phyloP scores from a whole-genome alignment of 1,140 invertebrate genomes.

The Hyles euphorbiae region DNA sequence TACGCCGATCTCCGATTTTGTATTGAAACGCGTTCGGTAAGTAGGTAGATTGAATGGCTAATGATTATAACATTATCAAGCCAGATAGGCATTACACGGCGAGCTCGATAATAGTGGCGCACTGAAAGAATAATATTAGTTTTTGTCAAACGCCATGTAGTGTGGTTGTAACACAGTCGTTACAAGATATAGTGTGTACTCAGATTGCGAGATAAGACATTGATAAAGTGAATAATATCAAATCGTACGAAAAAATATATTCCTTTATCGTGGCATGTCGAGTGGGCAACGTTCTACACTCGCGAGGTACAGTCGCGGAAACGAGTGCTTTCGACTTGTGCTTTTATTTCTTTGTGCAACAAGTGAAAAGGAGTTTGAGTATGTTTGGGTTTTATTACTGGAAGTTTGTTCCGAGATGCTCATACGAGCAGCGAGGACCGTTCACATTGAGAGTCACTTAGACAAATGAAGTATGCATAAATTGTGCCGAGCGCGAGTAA shows the following conservation, averaged over 20 bases:
- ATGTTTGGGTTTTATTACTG: too few species aligned
- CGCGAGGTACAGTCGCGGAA: constrained; percentile 5
- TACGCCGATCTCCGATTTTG: constrained; percentile 5
- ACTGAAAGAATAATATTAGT: constrained; percentile 11
- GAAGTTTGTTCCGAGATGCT: too few species aligned
- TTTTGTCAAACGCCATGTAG: constrained; percentile 26
- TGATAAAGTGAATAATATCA: constrained; percentile 36
- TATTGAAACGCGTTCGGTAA: constrained; percentile 3
- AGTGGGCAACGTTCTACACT: constrained; percentile 10
- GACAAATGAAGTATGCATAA: too few species aligned
- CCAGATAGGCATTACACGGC: constrained; percentile 7
- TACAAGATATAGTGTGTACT: constrained; percentile 44
- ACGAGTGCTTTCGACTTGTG: background rate
- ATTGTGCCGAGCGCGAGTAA: too few species aligned
- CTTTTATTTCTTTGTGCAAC: background rate
- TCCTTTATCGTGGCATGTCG: constrained; percentile 29
- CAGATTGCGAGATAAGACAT: constrained; percentile 47
- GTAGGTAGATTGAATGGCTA: constrained; percentile 2
- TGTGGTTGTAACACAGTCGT: constrained; percentile 43
- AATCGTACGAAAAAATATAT: constrained; percentile 32
- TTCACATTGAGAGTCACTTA: too few species aligned
- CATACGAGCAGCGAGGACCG: too few species aligned
- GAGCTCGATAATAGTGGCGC: constrained; percentile 11
- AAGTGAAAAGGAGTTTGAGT: too few species aligned
- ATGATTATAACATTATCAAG: constrained; percentile 20